Evolutionary conservation across 2,113 vertebrate species (phyloP).

Genomic region (Psophia crepitans): DNA sequence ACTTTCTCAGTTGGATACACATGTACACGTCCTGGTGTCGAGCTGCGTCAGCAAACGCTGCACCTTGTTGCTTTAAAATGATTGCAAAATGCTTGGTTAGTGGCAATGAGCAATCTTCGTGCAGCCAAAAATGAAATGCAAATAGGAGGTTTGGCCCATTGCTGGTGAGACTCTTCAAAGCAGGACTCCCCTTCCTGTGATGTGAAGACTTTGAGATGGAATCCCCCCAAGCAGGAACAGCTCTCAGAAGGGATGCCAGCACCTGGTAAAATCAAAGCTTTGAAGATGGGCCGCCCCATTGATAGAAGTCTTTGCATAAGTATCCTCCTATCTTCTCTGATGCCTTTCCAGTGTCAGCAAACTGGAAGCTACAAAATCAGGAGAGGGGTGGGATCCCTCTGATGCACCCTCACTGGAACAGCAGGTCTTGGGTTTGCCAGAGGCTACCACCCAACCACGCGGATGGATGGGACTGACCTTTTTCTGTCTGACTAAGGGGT

Average conservation of each 20-base stretch:
- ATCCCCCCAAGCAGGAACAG: slow-evolving; percentile 50
- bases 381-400: background rate
- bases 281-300: slow-evolving; percentile 69
- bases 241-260: slow-evolving; percentile 59
- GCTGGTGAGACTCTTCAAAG: slow-evolving; percentile 58
- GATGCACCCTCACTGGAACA: slow-evolving; percentile 37
- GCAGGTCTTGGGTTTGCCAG: slow-evolving; percentile 8
- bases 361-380: slow-evolving; percentile 27
- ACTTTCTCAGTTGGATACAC: slow-evolving; percentile 40
- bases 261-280: slow-evolving; percentile 63
- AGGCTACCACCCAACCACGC: background rate
- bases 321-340: slow-evolving; percentile 52
- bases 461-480: background rate
- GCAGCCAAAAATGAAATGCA: slow-evolving; percentile 60
- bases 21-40: background rate
- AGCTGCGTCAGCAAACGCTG: slow-evolving; percentile 33
- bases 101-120: slow-evolving; percentile 1
- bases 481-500: background rate
- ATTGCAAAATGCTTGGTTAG: slow-evolving; percentile 53
- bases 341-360: slow-evolving; percentile 70
- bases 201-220: slow-evolving; percentile 58
- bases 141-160: slow-evolving; percentile 44
- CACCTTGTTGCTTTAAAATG: background rate
- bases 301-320: slow-evolving; percentile 50
- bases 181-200: slow-evolving; percentile 55